phyloP scores from a whole-genome alignment of 2,888 invertebrate species.

The Gari tellinella region DNA sequence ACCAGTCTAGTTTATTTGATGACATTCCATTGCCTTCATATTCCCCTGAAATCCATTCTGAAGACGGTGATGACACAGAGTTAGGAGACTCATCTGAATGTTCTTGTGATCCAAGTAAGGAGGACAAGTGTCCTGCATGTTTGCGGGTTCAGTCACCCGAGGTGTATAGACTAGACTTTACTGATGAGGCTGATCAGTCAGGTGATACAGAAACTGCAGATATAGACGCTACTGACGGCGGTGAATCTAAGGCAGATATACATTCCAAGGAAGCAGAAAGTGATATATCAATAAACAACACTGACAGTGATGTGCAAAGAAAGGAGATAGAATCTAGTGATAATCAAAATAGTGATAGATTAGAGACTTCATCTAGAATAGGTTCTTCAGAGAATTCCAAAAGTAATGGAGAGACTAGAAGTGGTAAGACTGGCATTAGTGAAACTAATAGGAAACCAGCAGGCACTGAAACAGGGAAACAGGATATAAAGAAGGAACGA shows the following conservation, averaged over 20 bases:
- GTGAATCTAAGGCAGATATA: background rate
- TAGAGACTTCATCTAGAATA: too few species aligned
- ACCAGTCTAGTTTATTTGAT: conserved; percentile 40
- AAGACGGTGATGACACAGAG: conserved; percentile 32
- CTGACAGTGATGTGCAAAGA: too few species aligned
- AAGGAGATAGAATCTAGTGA: too few species aligned
- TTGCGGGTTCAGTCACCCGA: conserved; percentile 59
- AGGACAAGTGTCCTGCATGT: conserved; percentile 56
- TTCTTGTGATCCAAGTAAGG: conserved; percentile 48
- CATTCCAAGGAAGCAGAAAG: background rate
- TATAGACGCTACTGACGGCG: conserved; percentile 2
- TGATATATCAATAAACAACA: too few species aligned
- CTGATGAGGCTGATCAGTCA: conserved; percentile 58
- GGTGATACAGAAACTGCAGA: conserved; percentile 43
- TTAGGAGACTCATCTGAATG: conserved; percentile 18
- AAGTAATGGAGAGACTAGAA: too few species aligned
- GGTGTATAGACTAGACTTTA: conserved; percentile 57
- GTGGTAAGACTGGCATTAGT: too few species aligned
- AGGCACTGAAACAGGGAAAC: too few species aligned
- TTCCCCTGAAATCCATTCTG: conserved; percentile 47
- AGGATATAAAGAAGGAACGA: too few species aligned
- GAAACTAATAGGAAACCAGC: too few species aligned
- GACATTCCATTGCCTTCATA: conserved; percentile 46
- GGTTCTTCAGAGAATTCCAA: too few species aligned
- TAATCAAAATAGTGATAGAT: too few species aligned